phyloP scores from a whole-genome alignment of 2,113 vertebrate species.

The Macroglossus sobrinus region DNA sequence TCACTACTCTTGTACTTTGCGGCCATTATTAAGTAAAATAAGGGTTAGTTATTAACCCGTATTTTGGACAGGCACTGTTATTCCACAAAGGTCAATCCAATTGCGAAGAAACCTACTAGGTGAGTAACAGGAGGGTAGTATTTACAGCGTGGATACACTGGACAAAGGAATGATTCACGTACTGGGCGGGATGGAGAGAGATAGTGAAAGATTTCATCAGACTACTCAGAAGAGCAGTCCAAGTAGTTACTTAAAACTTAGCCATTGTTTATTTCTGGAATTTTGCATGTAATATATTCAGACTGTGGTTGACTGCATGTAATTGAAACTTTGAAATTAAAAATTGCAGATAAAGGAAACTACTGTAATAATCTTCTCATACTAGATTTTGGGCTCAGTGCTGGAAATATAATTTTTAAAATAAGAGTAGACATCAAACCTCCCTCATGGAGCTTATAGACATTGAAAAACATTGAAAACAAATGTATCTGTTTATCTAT shows the following conservation, averaged over 20 bases:
- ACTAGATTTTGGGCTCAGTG: not conserved
- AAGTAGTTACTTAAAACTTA: not conserved
- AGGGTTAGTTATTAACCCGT: not conserved
- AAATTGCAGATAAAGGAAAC: not conserved
- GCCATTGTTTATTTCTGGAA: not conserved
- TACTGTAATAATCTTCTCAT: not conserved
- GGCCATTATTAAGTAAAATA: not conserved
- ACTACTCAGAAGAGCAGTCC: not conserved
- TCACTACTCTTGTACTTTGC: not conserved
- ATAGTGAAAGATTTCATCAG: too few species aligned
- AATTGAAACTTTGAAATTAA: not conserved
- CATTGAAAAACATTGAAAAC: not conserved
- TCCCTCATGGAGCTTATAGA: not conserved
- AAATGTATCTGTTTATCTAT: not conserved
- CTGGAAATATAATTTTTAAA: not conserved
- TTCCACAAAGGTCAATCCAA: not conserved
- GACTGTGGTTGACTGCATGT: not conserved
- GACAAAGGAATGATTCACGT: not conserved
- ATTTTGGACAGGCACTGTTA: not conserved
- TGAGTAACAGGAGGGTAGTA: not conserved
- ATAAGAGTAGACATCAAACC: not conserved
- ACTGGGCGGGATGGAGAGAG: not conserved
- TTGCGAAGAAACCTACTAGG: not conserved
- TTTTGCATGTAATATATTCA: not conserved
- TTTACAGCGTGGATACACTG: too few species aligned